phyloP scores from a whole-genome alignment of 2,797 vertebrate genomes.

The Pantherophis alleghaniensis region DNA sequence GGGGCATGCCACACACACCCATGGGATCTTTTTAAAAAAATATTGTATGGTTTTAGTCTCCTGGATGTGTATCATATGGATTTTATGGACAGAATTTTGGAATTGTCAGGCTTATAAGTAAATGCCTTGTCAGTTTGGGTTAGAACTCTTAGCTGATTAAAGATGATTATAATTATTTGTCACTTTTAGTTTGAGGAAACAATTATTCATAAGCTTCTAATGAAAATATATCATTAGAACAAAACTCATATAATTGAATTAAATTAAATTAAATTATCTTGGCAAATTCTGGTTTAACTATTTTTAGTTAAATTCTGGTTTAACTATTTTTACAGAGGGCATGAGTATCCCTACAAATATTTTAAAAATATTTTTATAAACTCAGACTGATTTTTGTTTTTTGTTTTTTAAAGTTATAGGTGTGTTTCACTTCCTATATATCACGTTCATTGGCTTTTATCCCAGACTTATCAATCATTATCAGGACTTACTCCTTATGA shows the following conservation, averaged over 20 bases:
- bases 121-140: conserved; percentile 58
- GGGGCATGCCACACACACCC: no score
- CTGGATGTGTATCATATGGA: neutral
- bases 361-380: conserved; percentile 28
- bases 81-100: conserved; percentile 45
- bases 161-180: conserved; percentile 57
- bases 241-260: conserved; percentile 46
- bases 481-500: conserved; percentile 66
- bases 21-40: neutral
- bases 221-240: conserved; percentile 49
- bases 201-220: conserved; percentile 62
- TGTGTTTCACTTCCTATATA: conserved; percentile 55
- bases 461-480: conserved; percentile 69
- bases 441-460: conserved; percentile 56
- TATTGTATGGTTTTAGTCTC: neutral
- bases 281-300: conserved; percentile 33
- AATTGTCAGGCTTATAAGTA: conserved; percentile 55
- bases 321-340: conserved; percentile 32
- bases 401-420: conserved; percentile 60
- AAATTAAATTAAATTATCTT: conserved; percentile 39
- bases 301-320: conserved; percentile 34
- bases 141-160: conserved; percentile 56
- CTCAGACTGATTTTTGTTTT: conserved; percentile 51
- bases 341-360: conserved; percentile 16
- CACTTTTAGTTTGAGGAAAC: conserved; percentile 53